These are phyloP conservation scores for Fulica atra DNA, from an alignment of 2,113 vertebrate genomes.

Conservation along the genomic window DNA sequence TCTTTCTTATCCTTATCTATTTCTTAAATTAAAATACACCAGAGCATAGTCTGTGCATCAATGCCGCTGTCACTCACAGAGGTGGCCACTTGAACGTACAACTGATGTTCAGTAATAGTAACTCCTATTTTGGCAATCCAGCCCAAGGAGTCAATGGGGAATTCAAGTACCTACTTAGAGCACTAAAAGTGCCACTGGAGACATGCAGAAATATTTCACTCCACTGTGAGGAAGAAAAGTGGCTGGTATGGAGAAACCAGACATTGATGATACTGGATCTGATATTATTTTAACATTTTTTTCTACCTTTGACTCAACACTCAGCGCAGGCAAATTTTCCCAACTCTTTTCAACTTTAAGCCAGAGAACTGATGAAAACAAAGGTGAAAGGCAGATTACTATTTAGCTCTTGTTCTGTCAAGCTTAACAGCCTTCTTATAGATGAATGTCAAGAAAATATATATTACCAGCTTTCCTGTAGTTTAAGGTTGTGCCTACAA, in stretches of 20 bases:
- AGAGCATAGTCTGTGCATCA: not conserved
- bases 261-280: not conserved
- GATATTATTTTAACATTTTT: not conserved
- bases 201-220: not conserved
- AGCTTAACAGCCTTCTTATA: not conserved
- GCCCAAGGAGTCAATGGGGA: not conserved
- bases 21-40: not conserved
- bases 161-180: not conserved
- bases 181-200: not conserved
- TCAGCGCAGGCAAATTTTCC: not conserved
- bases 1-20: not conserved
- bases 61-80: not conserved
- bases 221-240: not conserved
- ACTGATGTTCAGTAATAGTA: not conserved
- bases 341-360: not conserved
- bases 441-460: not conserved
- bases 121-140: not conserved
- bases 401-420: not conserved
- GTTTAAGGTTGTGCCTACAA: not conserved
- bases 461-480: not conserved
- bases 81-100: not conserved
- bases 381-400: constrained; percentile 13
- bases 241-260: not conserved
- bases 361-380: not conserved
- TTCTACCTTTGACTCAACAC: not conserved